Conservation (phyloP, 2,888 invertebrate genomes). For the Drosophila barbarae region DNA sequence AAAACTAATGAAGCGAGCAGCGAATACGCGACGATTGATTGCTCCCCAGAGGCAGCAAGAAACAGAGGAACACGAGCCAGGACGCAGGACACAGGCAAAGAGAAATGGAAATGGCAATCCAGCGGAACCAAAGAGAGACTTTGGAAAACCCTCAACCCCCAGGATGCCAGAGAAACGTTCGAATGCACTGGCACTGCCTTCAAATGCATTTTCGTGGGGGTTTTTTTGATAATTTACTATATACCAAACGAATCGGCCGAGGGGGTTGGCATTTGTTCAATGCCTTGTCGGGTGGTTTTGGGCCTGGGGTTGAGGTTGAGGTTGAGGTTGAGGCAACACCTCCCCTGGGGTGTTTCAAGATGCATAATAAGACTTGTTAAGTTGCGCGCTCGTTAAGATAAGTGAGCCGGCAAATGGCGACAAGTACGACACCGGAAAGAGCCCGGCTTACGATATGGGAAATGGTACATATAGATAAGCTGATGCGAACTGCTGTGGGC, state of each 20-base stretch:
- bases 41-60: constrained; percentile 71
- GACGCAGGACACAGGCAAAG: constrained; percentile 31
- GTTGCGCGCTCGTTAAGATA: constrained; percentile 72
- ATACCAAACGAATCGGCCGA: constrained; percentile 21
- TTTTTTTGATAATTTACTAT: constrained; percentile 60
- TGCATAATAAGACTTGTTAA: constrained; percentile 74
- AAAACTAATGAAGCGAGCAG: constrained; percentile 71
- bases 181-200: constrained; percentile 25
- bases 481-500: constrained; percentile 10
- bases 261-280: constrained; percentile 34
- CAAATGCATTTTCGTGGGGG: constrained; percentile 71
- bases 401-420: constrained; percentile 72
- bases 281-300: neutral
- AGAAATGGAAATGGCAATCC: constrained; percentile 38
- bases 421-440: constrained; percentile 63
- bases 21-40: constrained; percentile 75
- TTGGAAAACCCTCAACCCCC: constrained; percentile 39
- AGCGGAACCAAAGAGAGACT: constrained; percentile 37
- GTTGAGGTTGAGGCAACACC: constrained; percentile 15
- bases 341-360: constrained; percentile 54
- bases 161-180: constrained; percentile 11
- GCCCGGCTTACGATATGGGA: constrained; percentile 58
- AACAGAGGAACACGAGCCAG: constrained; percentile 41
- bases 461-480: constrained; percentile 36
- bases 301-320: neutral